phyloP scores from a whole-genome alignment of 1,140 invertebrate species.

The Lethocerus indicus region DNA sequence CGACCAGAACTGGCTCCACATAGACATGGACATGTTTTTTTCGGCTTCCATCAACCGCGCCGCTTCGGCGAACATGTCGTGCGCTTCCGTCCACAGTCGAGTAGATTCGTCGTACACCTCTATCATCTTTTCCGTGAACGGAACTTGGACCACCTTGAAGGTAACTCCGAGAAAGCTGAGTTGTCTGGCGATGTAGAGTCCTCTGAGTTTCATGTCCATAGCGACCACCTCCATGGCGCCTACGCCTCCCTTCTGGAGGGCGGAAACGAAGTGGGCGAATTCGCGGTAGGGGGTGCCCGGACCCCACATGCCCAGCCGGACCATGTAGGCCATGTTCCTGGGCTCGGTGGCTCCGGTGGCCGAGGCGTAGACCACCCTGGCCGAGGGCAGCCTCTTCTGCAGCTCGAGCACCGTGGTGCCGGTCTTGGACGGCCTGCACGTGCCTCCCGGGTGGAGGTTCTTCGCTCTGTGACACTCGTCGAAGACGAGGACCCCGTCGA shows the following conservation, averaged over 20 bases:
- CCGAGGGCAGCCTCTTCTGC: constrained; percentile 87
- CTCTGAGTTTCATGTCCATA: constrained; percentile 98
- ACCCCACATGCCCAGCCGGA: constrained; percentile 93
- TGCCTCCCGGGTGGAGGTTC: constrained; percentile 88
- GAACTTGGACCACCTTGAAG: constrained; percentile 93
- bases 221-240: constrained; percentile 99
- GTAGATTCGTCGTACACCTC: constrained; percentile 90
- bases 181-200: constrained; percentile 97
- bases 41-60: constrained; percentile 84
- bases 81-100: constrained; percentile 84
- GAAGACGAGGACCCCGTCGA: constrained; percentile 90
- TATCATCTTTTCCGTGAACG: constrained; percentile 68
- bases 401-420: constrained; percentile 82
- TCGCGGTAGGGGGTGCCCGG: constrained; percentile 83
- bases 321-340: constrained; percentile 99
- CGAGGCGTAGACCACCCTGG: constrained; percentile 92
- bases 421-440: constrained; percentile 82
- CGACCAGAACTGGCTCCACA: constrained; percentile 99
- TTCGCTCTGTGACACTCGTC: constrained; percentile 99
- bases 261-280: constrained; percentile 88
- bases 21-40: constrained; percentile 74
- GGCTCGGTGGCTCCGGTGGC: constrained; percentile 97
- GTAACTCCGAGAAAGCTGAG: constrained; percentile 90
- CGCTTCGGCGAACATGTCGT: constrained; percentile 85
- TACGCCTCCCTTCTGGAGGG: constrained; percentile 91